phyloP scores from a whole-genome alignment of 2,888 invertebrate genomes.

The Cantharis flavilabris region DNA sequence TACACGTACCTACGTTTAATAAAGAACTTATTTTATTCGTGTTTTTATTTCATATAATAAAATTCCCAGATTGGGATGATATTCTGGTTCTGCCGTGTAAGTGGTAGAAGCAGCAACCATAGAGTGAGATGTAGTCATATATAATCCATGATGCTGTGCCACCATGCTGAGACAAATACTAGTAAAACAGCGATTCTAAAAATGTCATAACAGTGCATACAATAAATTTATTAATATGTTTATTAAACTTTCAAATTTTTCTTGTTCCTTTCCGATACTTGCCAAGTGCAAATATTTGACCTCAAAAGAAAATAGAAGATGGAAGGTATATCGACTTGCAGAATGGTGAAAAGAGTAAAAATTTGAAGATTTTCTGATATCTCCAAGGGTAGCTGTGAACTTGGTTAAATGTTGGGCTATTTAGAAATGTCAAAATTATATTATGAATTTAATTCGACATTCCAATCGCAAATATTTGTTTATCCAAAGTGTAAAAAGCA shows the following conservation, averaged over 20 bases:
- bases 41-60: slow-evolving; percentile 34
- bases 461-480: slow-evolving; percentile 32
- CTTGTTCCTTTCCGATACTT: background rate
- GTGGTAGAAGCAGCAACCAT: slow-evolving; percentile 33
- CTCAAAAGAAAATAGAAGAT: background rate
- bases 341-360: background rate
- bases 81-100: slow-evolving; percentile 29
- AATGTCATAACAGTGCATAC: slow-evolving; percentile 18
- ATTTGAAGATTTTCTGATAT: slow-evolving; percentile 40
- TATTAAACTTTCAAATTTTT: background rate
- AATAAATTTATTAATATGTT: background rate
- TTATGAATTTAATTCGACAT: slow-evolving; percentile 45
- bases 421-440: slow-evolving; percentile 49
- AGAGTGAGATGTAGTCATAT: slow-evolving; percentile 43
- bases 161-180: slow-evolving; percentile 39
- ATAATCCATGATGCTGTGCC: slow-evolving; percentile 41
- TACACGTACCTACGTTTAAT: slow-evolving; percentile 20
- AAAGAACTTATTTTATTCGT: slow-evolving; percentile 27
- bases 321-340: background rate
- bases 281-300: background rate
- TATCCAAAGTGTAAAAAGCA: slow-evolving; percentile 16
- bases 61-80: slow-evolving; percentile 31
- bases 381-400: slow-evolving; percentile 44
- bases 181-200: slow-evolving; percentile 34
- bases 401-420: slow-evolving; percentile 44